Evolutionary conservation across 2,797 vertebrate species (phyloP), one percentile per base, ranked within the genome.

Genomic region (Cyclura pinguis): DNA sequence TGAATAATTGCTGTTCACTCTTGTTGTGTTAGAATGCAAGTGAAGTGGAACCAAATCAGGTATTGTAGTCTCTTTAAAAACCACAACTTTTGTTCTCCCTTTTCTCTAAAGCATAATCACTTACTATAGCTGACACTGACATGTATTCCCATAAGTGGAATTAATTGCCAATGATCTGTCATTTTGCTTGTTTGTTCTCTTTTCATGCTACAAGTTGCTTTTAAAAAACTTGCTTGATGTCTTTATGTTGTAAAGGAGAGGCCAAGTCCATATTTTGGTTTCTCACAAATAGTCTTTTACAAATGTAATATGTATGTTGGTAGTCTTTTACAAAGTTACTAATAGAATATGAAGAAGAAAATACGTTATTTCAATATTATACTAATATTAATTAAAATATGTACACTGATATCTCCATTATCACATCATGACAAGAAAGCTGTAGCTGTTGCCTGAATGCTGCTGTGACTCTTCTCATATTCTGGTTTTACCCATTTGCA

Each of bases 101-200:
- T 91, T 91, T 88, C 72, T 91, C 59, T 59, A 87, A n/a, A 87
- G 83, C 59, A 57, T 69, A 84, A 91, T 84, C 27, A 90, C 47
- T 90, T 91, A 78, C 47, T 84, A 55, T 84, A 91, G 80, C 24
- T 69, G 57, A 85, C 64, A 87, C 80, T 35, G 52, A 90, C 76
- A 84, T 78, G 59, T 87, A 87, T 84, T 91, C 59, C 85, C 59
- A 57, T 87, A 78, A 88, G 81, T 88, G 85, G 86, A 84, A 88
- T 91, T 91, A 91, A 87, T 91, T 91, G 72, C 90, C 50, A 76
- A 38, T 85, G 78, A 89, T 85, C 57, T 82, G 77, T 77, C 83
- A 91, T 89, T 88, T 85, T 85, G 20, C 74, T 88, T 82, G 69
- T 84, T 91, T 78, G 73, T 86, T 91, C 73, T 84, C 35, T 86